phyloP scores from a whole-genome alignment of 1,140 invertebrate species.

The Hyphantria cunea region DNA sequence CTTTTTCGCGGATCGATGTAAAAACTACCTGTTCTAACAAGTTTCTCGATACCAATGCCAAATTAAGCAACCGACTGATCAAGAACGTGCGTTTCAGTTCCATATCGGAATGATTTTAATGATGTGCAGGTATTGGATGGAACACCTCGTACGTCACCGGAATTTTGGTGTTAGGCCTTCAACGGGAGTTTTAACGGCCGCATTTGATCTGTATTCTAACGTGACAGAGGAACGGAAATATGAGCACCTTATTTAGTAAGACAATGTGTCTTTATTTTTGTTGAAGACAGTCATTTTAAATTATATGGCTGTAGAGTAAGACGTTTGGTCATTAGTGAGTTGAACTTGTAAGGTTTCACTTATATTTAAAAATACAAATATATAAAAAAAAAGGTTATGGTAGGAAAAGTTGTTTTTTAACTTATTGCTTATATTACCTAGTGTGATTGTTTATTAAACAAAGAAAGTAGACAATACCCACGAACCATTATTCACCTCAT shows the following conservation, averaged over 20 bases:
- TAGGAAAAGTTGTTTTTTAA: too few relatives aligned
- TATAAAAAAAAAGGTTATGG: too few relatives aligned
- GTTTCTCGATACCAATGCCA: constrained; percentile 71
- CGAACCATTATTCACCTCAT: too few relatives aligned
- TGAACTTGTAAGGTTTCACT: too few relatives aligned
- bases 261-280: constrained; percentile 6
- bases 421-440: too few relatives aligned
- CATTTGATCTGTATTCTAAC: constrained; percentile 46
- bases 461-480: too few relatives aligned
- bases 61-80: constrained; percentile 51
- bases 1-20: constrained; percentile 47
- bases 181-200: constrained; percentile 57
- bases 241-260: constrained; percentile 43
- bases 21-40: constrained; percentile 66
- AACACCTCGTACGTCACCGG: constrained; percentile 22
- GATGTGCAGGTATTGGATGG: constrained; percentile 8
- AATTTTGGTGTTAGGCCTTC: constrained; percentile 31
- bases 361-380: too few relatives aligned
- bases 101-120: constrained; percentile 30
- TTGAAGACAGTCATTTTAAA: constrained; percentile 8
- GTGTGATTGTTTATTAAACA: too few relatives aligned
- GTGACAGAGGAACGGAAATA: constrained; percentile 47
- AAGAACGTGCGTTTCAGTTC: constrained; percentile 37
- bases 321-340: not conserved
- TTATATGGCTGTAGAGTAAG: constrained; percentile 37